Evolutionary conservation across 2,113 vertebrate species (phyloP).

Genomic region (Hassar affinis): DNA sequence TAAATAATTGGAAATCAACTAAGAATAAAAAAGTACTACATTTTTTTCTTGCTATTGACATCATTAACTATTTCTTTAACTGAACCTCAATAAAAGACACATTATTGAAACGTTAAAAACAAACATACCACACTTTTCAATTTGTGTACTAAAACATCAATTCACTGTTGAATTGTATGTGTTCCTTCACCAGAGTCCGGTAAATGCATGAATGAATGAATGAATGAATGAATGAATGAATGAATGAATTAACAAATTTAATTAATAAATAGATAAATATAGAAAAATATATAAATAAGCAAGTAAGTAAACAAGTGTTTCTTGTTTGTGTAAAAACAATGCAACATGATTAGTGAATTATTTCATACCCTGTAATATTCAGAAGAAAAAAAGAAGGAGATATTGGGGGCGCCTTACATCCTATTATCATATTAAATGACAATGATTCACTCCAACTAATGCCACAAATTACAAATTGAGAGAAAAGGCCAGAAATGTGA

Average conservation of each 20-base stretch:
- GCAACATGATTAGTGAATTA: slow-evolving; percentile 36
- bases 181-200: background rate
- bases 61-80: too few relatives aligned
- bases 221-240: background rate
- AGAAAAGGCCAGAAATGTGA: slow-evolving; percentile 46
- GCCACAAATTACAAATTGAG: slow-evolving; percentile 50
- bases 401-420: slow-evolving; percentile 29
- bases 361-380: background rate
- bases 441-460: slow-evolving; percentile 47
- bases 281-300: background rate
- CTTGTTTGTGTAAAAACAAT: background rate
- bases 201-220: background rate
- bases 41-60: background rate
- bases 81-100: too few relatives aligned
- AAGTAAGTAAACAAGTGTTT: background rate
- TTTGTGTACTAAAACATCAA: background rate
- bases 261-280: background rate
- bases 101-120: background rate
- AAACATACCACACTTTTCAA: too few relatives aligned
- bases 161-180: background rate
- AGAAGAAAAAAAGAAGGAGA: background rate
- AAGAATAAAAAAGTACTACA: background rate
- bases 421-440: slow-evolving; percentile 46
- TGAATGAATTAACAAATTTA: background rate
- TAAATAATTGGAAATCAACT: background rate